Percentiles rank a stretch among this genome's conserved stretches.
These are phyloP conservation scores for Acronicta psi DNA, from an alignment of 2,888 invertebrate species.

Conservation along the genomic window DNA sequence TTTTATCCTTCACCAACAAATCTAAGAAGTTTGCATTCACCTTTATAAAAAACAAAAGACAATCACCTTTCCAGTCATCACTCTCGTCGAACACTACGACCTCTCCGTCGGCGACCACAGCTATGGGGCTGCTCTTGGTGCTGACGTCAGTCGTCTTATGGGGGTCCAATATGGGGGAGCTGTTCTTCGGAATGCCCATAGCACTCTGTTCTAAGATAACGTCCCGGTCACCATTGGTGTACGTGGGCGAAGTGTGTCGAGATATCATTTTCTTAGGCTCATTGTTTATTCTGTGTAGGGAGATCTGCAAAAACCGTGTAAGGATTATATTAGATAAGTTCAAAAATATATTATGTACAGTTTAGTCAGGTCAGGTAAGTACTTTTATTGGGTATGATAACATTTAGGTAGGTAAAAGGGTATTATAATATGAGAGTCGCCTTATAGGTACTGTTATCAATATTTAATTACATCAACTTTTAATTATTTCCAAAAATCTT, in stretches of 20 bases:
- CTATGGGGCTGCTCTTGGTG: conserved; percentile 87
- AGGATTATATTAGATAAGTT: no score
- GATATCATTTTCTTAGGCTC: conserved; percentile 86
- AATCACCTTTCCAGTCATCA: conserved; percentile 93
- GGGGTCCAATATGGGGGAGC: conserved; percentile 84
- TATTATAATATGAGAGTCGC: no score
- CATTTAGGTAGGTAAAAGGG: no score
- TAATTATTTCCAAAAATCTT: no score
- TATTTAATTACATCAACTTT: no score
- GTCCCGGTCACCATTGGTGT: conserved; percentile 83
- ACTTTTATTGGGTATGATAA: no score
- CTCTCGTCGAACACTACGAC: conserved; percentile 96
- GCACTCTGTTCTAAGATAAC: conserved; percentile 68
- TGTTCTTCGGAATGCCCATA: conserved; percentile 85
- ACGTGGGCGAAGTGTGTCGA: conserved; percentile 83
- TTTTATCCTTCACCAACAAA: no score
- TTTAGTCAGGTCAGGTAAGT: no score
- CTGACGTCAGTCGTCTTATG: conserved; percentile 82
- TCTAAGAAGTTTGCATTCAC: neutral
- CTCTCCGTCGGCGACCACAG: conserved; percentile 92
- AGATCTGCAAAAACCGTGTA: conserved; percentile 72
- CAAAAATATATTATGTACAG: no score
- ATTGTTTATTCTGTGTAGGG: conserved; percentile 83
- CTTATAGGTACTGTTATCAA: no score
- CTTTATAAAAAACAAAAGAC: conserved; percentile 3